Evolutionary conservation across 2,113 vertebrate species (phyloP), one percentile per base, ranked within the genome.

Genomic region (Zeus faber): DNA sequence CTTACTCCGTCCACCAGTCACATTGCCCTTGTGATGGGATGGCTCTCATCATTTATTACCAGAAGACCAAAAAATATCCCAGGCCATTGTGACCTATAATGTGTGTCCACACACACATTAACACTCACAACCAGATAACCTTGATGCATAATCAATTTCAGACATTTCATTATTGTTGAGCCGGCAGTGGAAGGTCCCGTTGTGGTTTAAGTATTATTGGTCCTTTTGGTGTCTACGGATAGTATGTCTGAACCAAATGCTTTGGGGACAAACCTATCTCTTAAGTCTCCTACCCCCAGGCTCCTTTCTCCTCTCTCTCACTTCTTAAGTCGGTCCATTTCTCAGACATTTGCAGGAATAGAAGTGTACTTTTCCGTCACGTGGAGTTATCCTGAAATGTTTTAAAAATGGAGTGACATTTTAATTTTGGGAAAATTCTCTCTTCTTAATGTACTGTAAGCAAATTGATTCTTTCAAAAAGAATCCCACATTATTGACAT

Each of bases 311-410:
- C 57, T 68, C 44, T 67, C 72, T 69, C 62, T 71, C 58, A 45
- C 59, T 50, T 57, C 64, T 7, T 55, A 54, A 63, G 68, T 59
- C 66, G 58, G 16, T 71, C 52, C 66, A 54, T 71, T 58, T 74
- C 67, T 79, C 14, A 10, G 74, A 74, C 67, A 53, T 62, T 65
- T 63, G 74, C 49, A 70, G 72, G 74, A 78, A 82, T 74, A 72
- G 53, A 22, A 48, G 48, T 69, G 70, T 26, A 18, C 49, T 73
- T 73, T 77, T 77, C 67, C 63, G 62, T 53, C 24, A 23, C 64
- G 55, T 39, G 51, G 31, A 66, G 29, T 61, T 77, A 37, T 48
- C 54, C 69, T 52, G 45, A 55, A 53, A 63, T 25, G 54, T 49
- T 41, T 67, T 56, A 20, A 64, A 43, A 58, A 24, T 13, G n/a